Evolutionary conservation across 2,888 invertebrate genomes (phyloP), one percentile per base, ranked within the genome.

Genomic region (Apomyelois bistriatella): DNA sequence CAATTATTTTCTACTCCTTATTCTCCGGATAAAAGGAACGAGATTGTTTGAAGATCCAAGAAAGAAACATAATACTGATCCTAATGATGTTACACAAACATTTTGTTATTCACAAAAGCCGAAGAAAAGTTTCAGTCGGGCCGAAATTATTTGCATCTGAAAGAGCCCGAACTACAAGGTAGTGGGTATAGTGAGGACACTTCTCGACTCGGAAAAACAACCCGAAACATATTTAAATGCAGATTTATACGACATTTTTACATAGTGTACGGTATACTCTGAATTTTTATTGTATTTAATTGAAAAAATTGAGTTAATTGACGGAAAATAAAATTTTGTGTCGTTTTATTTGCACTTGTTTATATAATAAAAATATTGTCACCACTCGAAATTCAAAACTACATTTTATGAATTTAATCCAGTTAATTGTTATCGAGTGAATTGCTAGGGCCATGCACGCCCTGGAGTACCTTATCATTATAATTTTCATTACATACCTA

Each of bases 101-200:
- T 74, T 74, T 73, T 69, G 66, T 63, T 74, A 77, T 78, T 81
- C 79, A 77, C 76, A 81, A 81, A 76, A 74, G 64, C 58, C 58
- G 63, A 66, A 69, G 67, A 62, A 71, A 79, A 71, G 57, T 76
- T 73, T 68, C 61, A 64, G 66, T 13, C 64, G 70, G 61, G 56
- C 69, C 68, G 61, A 78, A 79, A 80, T 77, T 77, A 82, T 84
- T 83, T 82, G 79, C 84, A 84, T 83, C 74, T 72, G 66, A 82
- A 82, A 81, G 79, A 73, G 70, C 61, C 66, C 59, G 59, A 74
- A 75, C 74, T 79, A 77, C 68, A 75, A 71, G 73, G 75, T 72
- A 46, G 43, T 17, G 41, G 53, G 5, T 3, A 53, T 53, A 56
- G 59, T 54, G 57, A 64, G 63, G 67, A 66, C 56, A 60, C 57